phyloP scores from a whole-genome alignment of 2,113 vertebrate species.

The Hyperoodon ampullatus region DNA sequence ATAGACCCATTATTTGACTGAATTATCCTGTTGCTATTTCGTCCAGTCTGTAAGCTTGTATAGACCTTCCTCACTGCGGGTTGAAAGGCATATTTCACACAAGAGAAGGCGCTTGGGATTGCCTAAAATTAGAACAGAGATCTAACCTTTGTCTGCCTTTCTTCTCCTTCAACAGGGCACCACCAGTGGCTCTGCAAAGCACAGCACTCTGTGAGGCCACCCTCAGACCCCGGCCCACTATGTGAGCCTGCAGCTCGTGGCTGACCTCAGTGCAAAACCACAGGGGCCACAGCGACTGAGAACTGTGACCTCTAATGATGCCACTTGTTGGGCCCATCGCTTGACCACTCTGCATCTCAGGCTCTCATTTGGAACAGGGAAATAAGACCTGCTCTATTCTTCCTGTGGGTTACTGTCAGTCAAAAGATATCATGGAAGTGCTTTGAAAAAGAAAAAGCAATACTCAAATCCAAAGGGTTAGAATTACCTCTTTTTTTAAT shows the following conservation, averaged over 20 bases:
- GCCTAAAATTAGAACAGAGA: background rate
- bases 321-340: background rate
- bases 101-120: background rate
- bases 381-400: background rate
- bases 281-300: background rate
- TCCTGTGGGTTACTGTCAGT: background rate
- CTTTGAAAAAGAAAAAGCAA: slow-evolving; percentile 16
- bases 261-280: background rate
- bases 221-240: background rate
- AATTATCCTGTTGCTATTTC: background rate
- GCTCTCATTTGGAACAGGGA: background rate
- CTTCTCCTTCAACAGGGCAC: background rate
- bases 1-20: background rate
- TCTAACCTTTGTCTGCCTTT: background rate
- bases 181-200: background rate
- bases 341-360: background rate
- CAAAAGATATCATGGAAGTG: background rate
- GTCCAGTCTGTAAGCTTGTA: background rate
- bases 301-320: background rate
- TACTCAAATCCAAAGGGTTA: background rate
- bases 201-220: background rate
- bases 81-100: background rate
- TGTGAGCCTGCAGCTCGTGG: background rate
- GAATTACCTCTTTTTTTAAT: background rate
- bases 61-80: background rate